These are phyloP conservation scores for Lithophane leautieri DNA, from an alignment of 2,888 invertebrate genomes.

Conservation along the genomic window DNA sequence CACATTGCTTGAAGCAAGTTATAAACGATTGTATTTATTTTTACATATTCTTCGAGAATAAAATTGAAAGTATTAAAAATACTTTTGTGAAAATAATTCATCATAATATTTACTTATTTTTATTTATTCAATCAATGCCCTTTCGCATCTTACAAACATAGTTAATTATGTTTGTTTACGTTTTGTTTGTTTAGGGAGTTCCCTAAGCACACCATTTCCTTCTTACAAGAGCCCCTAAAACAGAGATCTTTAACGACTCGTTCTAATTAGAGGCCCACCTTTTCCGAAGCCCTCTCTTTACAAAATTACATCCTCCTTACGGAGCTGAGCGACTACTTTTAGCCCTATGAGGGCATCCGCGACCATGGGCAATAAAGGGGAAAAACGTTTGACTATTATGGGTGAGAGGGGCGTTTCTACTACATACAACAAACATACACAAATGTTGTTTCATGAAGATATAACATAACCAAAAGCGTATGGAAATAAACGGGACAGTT, in stretches of 20 bases:
- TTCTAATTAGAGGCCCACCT: constrained; percentile 47
- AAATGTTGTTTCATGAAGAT: background rate
- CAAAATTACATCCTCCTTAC: constrained; percentile 54
- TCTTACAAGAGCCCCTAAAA: constrained; percentile 15
- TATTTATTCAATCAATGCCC: background rate
- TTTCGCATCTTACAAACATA: background rate
- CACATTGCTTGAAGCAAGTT: background rate
- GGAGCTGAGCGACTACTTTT: constrained; percentile 39
- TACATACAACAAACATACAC: background rate
- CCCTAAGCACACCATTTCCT: constrained; percentile 4
- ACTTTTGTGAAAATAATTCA: background rate
- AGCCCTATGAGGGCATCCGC: constrained; percentile 27
- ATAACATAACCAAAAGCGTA: too few species aligned
- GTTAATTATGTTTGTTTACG: too few species aligned
- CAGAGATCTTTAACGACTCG: background rate
- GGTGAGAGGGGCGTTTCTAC: background rate
- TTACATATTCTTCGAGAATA: background rate
- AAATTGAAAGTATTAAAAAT: too few species aligned
- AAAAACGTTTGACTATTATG: constrained; percentile 12
- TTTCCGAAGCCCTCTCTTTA: constrained; percentile 31
- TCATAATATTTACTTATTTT: background rate
- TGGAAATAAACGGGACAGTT: background rate
- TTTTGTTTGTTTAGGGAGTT: too few species aligned
- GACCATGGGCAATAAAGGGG: constrained; percentile 4
- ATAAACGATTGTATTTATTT: background rate